Percentiles rank a stretch among this genome's conserved stretches.
These are phyloP conservation scores for Lordiphosa collinella DNA, from an alignment of 1,140 invertebrate species.

Conservation along the genomic window DNA sequence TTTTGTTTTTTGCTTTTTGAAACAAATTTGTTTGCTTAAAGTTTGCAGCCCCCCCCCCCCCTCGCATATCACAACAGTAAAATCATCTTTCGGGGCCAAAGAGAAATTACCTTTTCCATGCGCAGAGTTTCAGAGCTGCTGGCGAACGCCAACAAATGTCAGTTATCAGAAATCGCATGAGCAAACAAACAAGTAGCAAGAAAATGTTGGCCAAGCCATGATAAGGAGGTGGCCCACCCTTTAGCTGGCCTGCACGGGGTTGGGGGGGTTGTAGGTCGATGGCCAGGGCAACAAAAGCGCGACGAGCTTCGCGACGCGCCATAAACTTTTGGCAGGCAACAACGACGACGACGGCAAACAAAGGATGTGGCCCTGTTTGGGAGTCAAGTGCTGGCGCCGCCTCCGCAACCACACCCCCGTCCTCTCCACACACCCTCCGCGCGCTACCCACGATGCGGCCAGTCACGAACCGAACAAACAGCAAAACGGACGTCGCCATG, in stretches of 20 bases:
- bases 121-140: not conserved
- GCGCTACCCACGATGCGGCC: constrained; percentile 8
- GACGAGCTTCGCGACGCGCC: constrained; percentile 52
- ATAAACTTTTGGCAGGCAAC: constrained; percentile 64
- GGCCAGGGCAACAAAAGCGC: constrained; percentile 50
- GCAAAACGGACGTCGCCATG: constrained; percentile 37
- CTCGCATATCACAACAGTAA: not conserved
- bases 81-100: constrained; percentile 7
- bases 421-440: not conserved
- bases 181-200: constrained; percentile 69
- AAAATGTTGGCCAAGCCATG: constrained; percentile 62
- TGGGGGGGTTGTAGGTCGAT: constrained; percentile 40
- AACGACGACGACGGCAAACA: constrained; percentile 25
- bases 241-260: not conserved
- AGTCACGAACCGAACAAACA: constrained; percentile 54
- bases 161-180: constrained; percentile 61
- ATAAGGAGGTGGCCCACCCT: constrained; percentile 26
- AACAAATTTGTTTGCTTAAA: constrained; percentile 4
- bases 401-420: constrained; percentile 10
- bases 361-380: constrained; percentile 34
- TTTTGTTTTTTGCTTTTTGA: too few relatives aligned
- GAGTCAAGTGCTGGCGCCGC: constrained; percentile 32
- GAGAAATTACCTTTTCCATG: constrained; percentile 5
- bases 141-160: constrained; percentile 58
- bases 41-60: not conserved